Base-by-base conservation (phyloP, 2,888 invertebrate genomes). In the Agrochola lota region DNA sequence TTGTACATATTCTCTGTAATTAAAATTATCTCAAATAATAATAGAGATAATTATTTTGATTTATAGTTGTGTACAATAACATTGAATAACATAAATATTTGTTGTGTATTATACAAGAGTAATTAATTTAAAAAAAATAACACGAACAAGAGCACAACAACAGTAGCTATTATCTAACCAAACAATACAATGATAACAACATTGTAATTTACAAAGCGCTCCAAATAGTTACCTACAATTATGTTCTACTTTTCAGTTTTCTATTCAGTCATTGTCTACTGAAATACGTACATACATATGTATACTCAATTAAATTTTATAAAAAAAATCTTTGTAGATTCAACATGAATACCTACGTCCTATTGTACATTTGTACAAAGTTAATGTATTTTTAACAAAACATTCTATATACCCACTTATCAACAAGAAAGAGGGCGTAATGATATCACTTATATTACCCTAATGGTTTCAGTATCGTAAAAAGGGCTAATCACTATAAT, bases 381-480 rank as follows among this genome's bases (percentile, higher is more conserved):
- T 23, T 71, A 77, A 71, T 74, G 67, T 77, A 15, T 46, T 69
- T 73, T 60, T 52, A 66, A 81, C 73, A 83, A 73, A 74, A 46
- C 62, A 30, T 46, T 52, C n/a, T 46, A 26, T 60, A 26, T 1
- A 26, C 8, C 70, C 59, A 70, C 85, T 81, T 81, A 77, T n/a
- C 60, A 26, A 71, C 7, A 35, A 40, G 26, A 70, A 67, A 23
- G 15, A 59, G n/a, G 30, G 23, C 43, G 9, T 74, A 71, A 85
- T 77, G 60, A 77, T 64, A 74, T 64, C 64, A 71, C 64, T 71
- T 68, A 77, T 46, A 77, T 71, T 85, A 35, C 15, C 40, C 49
- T 85, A 85, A 81, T 83, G 85, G 74, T 43, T 71, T 49, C 26
- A 26, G 26, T 60, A 62, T 74, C 82, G 68, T 83, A 77, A 85